Conservation (phyloP, 2,888 invertebrate species). For the Keiferia lycopersicella region DNA sequence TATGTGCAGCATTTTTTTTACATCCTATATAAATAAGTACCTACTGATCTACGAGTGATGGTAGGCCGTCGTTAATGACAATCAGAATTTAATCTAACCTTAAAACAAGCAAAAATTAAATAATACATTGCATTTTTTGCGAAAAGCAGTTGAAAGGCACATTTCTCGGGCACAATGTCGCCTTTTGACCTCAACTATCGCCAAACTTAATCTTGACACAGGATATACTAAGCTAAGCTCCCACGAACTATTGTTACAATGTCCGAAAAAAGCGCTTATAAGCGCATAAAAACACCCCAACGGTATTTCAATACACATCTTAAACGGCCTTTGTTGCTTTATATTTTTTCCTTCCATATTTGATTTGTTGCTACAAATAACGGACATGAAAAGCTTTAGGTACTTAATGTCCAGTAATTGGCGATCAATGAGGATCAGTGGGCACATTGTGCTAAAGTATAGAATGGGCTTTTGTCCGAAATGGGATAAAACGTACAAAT, state of each 20-base stretch:
- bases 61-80: too few relatives aligned
- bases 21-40: too few relatives aligned
- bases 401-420: conserved; percentile 82
- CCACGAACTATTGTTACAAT: conserved; percentile 54
- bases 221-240: conserved; percentile 52
- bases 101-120: background rate
- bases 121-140: background rate
- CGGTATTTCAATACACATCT: conserved; percentile 67
- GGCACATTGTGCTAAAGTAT: conserved; percentile 77
- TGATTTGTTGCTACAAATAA: conserved; percentile 80
- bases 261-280: conserved; percentile 64
- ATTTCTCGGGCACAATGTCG: conserved; percentile 16
- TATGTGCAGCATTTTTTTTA: too few relatives aligned
- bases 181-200: conserved; percentile 52
- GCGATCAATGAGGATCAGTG: conserved; percentile 82
- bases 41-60: conserved; percentile 10
- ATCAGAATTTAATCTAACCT: too few relatives aligned
- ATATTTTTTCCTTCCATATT: conserved; percentile 57
- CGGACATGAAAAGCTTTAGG: conserved; percentile 77
- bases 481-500: conserved; percentile 54
- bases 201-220: conserved; percentile 43
- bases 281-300: conserved; percentile 62
- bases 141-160: background rate
- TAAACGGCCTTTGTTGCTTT: conserved; percentile 67
- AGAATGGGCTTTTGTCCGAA: conserved; percentile 70